Conservation (phyloP, 2,888 invertebrate genomes). For the Griposia aprilina region DNA sequence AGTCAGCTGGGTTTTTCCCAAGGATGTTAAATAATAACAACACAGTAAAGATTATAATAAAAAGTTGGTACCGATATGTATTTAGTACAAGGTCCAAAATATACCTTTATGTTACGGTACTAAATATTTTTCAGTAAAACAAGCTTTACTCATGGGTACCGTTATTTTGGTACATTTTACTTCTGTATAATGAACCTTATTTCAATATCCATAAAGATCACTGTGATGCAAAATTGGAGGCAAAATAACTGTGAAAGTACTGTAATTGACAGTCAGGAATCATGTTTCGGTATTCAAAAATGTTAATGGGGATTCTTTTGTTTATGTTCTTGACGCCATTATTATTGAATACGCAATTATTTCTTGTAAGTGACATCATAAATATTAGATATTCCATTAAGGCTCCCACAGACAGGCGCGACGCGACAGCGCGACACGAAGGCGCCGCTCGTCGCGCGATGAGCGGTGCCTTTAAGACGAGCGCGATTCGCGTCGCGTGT, state of each 20-base stretch:
- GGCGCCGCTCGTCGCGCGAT: too few species aligned
- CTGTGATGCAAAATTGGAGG: not conserved
- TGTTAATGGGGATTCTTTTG: not conserved
- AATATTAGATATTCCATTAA: not conserved
- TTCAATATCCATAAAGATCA: not conserved
- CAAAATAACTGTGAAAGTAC: not conserved
- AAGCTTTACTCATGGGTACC: not conserved
- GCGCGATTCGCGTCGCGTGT: too few species aligned
- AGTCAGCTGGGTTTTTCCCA: conserved; percentile 9
- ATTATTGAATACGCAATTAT: conserved; percentile 2
- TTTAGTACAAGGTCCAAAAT: not conserved
- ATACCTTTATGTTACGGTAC: not conserved
- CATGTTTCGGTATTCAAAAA: not conserved
- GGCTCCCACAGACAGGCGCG: too few species aligned
- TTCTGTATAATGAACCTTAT: not conserved
- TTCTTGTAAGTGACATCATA: not conserved
- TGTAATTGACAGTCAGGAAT: not conserved
- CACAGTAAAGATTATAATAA: not conserved
- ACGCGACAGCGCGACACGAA: too few species aligned
- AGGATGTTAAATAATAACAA: not conserved
- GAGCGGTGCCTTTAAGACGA: too few species aligned
- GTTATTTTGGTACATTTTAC: not conserved
- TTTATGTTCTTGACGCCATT: not conserved
- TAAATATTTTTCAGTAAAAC: not conserved
- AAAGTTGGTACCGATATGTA: not conserved